These are phyloP conservation scores for Cynopterus brachyotis DNA, from an alignment of 2,113 vertebrate species.

Conservation along the genomic window DNA sequence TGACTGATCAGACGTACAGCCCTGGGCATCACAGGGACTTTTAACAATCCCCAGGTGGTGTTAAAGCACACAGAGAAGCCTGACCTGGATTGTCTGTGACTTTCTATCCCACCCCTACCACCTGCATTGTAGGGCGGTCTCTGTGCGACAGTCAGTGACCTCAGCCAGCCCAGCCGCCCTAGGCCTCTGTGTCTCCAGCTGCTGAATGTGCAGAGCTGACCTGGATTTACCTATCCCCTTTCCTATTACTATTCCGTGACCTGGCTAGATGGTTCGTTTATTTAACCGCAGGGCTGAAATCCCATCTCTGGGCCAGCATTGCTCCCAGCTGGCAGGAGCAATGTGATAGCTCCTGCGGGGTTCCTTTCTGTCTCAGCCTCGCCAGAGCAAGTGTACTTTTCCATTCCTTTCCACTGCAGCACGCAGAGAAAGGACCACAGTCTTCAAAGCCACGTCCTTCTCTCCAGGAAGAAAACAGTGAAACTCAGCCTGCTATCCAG, in stretches of 20 bases:
- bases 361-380: conserved; percentile 27
- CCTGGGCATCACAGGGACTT: not conserved
- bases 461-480: not conserved
- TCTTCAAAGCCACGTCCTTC: not conserved
- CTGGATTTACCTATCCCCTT: conserved; percentile 31
- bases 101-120: not conserved
- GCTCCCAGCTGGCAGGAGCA: conserved; percentile 55
- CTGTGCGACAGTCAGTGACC: not conserved
- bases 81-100: not conserved
- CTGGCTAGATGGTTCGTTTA: conserved; percentile 45
- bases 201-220: not conserved
- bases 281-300: conserved; percentile 62
- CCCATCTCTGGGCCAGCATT: not conserved
- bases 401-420: conserved; percentile 36
- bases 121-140: not conserved
- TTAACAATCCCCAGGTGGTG: not conserved
- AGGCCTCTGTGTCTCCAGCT: not conserved
- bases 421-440: not conserved
- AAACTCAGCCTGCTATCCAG: not conserved
- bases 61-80: not conserved
- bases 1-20: not conserved
- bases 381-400: conserved; percentile 60
- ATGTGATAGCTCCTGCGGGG: conserved; percentile 59
- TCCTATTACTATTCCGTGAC: not conserved
- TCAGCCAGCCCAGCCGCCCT: not conserved